Conservation (phyloP, 2,797 vertebrate genomes). For the Sebastes cheni region DNA sequence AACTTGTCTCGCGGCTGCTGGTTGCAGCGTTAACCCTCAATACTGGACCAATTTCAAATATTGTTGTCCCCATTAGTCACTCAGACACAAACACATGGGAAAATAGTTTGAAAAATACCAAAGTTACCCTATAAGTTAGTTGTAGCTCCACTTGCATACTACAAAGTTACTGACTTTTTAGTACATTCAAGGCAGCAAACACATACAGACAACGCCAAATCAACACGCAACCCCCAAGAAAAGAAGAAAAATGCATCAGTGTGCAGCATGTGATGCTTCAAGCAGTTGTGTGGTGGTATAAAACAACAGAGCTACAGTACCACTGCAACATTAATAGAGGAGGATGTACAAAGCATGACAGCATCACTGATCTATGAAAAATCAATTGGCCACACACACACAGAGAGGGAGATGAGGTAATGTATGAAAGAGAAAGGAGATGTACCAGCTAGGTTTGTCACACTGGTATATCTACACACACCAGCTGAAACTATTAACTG, state of each 20-base stretch:
- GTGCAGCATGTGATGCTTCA: conserved; percentile 44
- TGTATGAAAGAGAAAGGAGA: neutral
- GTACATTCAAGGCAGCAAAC: neutral
- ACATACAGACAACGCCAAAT: neutral
- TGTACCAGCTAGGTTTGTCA: neutral
- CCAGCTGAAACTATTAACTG: neutral
- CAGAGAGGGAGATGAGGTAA: conserved; percentile 9
- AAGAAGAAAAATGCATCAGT: neutral
- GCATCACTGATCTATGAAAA: conserved; percentile 6
- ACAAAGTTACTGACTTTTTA: neutral
- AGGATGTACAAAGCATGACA: neutral
- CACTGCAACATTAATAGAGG: neutral
- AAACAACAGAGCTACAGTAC: neutral
- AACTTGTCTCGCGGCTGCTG: too few species aligned
- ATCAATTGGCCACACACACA: conserved; percentile 26
- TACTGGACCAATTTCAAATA: too few species aligned
- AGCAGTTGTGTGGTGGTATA: neutral
- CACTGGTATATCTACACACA: neutral
- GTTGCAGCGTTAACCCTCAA: too few species aligned
- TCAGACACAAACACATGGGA: too few species aligned
- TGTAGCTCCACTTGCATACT: neutral
- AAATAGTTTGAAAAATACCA: too few species aligned
- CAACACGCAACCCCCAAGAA: neutral
- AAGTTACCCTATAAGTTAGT: neutral
- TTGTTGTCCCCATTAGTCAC: too few species aligned